Evolutionary conservation across 2,888 invertebrate genomes (phyloP).

Genomic region (Tuta absoluta): DNA sequence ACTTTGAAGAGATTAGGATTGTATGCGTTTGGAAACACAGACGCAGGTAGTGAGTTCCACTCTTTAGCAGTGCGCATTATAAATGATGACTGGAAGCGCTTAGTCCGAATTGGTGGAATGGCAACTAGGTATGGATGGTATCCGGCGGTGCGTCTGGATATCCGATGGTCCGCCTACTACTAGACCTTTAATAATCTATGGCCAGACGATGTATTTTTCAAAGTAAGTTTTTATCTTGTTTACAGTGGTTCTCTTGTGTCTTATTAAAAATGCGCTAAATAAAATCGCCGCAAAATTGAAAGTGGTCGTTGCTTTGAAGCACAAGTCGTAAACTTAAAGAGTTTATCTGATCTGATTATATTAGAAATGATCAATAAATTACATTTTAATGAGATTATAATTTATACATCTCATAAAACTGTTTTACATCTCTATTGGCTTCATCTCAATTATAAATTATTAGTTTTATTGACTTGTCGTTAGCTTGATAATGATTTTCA

Average conservation of each 20-base stretch:
- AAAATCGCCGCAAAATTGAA: constrained; percentile 15
- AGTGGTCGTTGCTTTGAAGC: constrained; percentile 6
- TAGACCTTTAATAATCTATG: too few relatives aligned
- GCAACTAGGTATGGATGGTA: too few relatives aligned
- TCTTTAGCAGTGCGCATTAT: too few relatives aligned
- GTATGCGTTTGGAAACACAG: too few relatives aligned
- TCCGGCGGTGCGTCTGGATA: too few relatives aligned
- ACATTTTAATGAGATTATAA: constrained; percentile 16
- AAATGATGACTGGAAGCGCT: too few relatives aligned
- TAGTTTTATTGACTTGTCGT: constrained; percentile 23
- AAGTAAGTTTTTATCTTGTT: not conserved
- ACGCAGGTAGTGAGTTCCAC: too few relatives aligned
- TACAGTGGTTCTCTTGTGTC: not conserved
- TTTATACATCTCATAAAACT: constrained; percentile 18
- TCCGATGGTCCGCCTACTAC: too few relatives aligned
- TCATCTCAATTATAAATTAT: constrained; percentile 26
- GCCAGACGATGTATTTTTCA: too few relatives aligned
- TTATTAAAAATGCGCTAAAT: not conserved
- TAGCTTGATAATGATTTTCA: not conserved
- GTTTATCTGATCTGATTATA: constrained; percentile 17
- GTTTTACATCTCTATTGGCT: constrained; percentile 18
- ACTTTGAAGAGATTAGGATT: too few relatives aligned
- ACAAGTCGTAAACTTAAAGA: constrained; percentile 15
- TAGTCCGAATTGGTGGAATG: too few relatives aligned
- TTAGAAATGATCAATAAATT: constrained; percentile 22